Evolutionary conservation across 2,888 invertebrate species (phyloP).

Genomic region (Eueremaeus valkanovi): DNA sequence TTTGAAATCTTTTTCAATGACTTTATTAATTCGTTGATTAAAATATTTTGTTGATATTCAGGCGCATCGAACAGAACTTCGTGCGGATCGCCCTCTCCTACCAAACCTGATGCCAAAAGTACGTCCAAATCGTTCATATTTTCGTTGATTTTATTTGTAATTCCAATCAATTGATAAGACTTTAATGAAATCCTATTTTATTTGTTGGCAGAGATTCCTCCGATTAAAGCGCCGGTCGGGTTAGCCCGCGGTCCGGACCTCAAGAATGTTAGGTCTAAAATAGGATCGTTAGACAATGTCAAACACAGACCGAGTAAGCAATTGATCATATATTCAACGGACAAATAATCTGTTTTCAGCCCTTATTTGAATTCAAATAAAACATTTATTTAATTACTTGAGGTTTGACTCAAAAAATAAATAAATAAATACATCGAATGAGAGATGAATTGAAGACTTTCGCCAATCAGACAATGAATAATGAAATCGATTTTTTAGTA

Average conservation of each 20-base stretch:
- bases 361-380: constrained; percentile 63
- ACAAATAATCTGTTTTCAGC: no score
- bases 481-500: no score
- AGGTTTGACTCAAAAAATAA: no score
- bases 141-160: neutral
- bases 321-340: neutral
- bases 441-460: no score
- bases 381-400: no score
- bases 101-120: constrained; percentile 20
- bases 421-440: no score
- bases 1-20: no score
- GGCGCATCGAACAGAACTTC: constrained; percentile 4
- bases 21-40: neutral
- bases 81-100: constrained; percentile 12
- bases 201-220: constrained; percentile 67
- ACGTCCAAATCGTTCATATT: neutral
- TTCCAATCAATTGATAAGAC: neutral
- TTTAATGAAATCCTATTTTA: neutral
- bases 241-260: constrained; percentile 86
- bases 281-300: constrained; percentile 84
- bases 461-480: no score
- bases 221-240: constrained; percentile 90
- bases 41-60: neutral
- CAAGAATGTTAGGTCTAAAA: constrained; percentile 85
- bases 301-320: constrained; percentile 72